These are phyloP conservation scores for Andrena bicolor DNA, from an alignment of 2,888 invertebrate species.

Conservation along the genomic window DNA sequence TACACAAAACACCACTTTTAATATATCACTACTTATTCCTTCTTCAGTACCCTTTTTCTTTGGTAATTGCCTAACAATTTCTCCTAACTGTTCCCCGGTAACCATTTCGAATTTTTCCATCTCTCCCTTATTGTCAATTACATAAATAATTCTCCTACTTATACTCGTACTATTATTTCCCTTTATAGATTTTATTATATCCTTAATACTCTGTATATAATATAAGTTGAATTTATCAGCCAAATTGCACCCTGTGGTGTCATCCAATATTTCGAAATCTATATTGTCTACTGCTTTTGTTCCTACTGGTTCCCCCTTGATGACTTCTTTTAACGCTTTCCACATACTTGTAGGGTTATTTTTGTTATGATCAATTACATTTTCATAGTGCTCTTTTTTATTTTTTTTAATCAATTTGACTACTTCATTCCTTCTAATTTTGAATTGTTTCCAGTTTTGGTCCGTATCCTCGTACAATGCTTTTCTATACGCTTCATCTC, in stretches of 20 bases:
- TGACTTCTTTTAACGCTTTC: slow-evolving; percentile 1
- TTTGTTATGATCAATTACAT: background rate
- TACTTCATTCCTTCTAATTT: background rate
- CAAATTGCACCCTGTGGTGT: background rate
- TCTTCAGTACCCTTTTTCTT: background rate
- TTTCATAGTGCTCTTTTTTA: background rate
- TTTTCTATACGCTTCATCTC: slow-evolving; percentile 10
- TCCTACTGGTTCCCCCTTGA: background rate
- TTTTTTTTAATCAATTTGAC: background rate
- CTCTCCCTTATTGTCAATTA: background rate
- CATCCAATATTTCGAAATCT: background rate
- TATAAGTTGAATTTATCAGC: slow-evolving; percentile 5
- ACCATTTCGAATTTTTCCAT: slow-evolving; percentile 1
- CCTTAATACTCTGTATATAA: background rate
- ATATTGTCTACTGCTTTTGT: background rate
- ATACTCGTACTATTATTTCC: background rate
- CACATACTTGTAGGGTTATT: background rate
- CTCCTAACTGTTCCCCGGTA: background rate
- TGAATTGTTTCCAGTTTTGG: background rate
- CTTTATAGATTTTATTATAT: slow-evolving; percentile 2
- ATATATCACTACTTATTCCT: slow-evolving; percentile 8
- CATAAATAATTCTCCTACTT: background rate
- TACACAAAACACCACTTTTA: background rate
- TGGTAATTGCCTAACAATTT: slow-evolving; percentile 8
- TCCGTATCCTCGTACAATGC: background rate